phyloP scores from a whole-genome alignment of 2,888 invertebrate genomes.

The Tribolium freemani region DNA sequence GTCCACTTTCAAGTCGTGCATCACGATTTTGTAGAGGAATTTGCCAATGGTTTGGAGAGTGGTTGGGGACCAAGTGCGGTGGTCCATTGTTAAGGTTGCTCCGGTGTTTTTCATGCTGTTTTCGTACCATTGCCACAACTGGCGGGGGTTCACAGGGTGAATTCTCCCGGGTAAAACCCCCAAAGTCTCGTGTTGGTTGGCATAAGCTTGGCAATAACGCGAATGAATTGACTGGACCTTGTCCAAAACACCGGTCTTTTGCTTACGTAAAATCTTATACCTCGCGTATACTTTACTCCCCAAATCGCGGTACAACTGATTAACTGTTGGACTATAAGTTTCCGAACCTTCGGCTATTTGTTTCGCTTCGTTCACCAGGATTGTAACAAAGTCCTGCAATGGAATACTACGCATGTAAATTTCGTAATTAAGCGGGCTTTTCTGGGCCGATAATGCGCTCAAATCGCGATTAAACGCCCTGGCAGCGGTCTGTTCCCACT shows the following conservation, averaged over 20 bases:
- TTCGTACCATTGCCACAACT: slow-evolving; percentile 80
- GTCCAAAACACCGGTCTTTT: slow-evolving; percentile 76
- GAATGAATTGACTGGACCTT: slow-evolving; percentile 69
- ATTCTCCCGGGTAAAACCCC: slow-evolving; percentile 56
- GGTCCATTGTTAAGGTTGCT: slow-evolving; percentile 61
- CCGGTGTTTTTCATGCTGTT: slow-evolving; percentile 65
- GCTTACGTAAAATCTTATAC: slow-evolving; percentile 77
- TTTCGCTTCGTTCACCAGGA: slow-evolving; percentile 79
- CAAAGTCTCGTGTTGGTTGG: slow-evolving; percentile 51
- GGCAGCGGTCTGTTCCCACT: slow-evolving; percentile 77
- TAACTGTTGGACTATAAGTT: slow-evolving; percentile 81
- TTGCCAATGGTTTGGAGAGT: slow-evolving; percentile 80
- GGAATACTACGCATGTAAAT: slow-evolving; percentile 64
- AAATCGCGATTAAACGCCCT: slow-evolving; percentile 81
- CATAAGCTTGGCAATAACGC: slow-evolving; percentile 61
- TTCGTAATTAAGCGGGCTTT: slow-evolving; percentile 59
- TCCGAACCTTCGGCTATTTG: slow-evolving; percentile 83
- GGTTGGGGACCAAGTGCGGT: slow-evolving; percentile 77
- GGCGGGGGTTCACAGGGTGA: slow-evolving; percentile 72
- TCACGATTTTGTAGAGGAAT: slow-evolving; percentile 88
- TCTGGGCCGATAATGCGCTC: slow-evolving; percentile 74
- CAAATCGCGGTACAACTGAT: slow-evolving; percentile 75
- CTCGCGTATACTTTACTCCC: slow-evolving; percentile 79
- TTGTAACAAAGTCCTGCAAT: slow-evolving; percentile 70
- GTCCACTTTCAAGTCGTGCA: slow-evolving; percentile 88